phyloP scores from a whole-genome alignment of 2,797 vertebrate species.

The Malacoraja senta region DNA sequence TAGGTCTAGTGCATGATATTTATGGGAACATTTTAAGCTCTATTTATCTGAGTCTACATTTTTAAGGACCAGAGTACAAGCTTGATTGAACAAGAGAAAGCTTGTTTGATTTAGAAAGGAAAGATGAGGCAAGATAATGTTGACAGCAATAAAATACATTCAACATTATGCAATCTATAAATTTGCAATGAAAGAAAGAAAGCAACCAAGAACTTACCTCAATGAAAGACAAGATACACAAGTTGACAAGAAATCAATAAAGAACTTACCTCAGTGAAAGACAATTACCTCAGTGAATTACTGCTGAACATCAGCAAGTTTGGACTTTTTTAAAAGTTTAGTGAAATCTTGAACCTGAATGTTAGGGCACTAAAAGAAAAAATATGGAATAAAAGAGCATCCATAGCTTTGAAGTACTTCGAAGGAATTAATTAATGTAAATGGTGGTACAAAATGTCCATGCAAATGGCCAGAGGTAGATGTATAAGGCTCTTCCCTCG shows the following conservation, averaged over 20 bases:
- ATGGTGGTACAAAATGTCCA: background rate
- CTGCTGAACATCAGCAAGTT: background rate
- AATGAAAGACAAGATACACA: background rate
- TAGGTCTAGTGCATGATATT: background rate
- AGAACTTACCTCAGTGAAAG: background rate
- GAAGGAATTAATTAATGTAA: background rate
- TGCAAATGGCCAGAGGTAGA: background rate
- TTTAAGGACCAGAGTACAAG: background rate
- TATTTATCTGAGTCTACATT: background rate
- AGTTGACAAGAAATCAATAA: background rate
- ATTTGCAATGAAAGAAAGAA: background rate
- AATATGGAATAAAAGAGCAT: background rate
- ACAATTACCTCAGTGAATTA: background rate
- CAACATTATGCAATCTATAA: background rate
- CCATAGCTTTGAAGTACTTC: background rate
- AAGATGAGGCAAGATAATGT: background rate
- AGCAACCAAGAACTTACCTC: background rate
- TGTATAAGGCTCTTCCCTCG: no score
- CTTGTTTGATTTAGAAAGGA: background rate
- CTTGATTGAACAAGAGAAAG: constrained; percentile 7
- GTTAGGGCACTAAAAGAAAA: background rate
- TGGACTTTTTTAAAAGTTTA: background rate
- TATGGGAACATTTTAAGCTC: background rate
- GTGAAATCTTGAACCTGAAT: background rate
- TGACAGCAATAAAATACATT: background rate